phyloP scores from a whole-genome alignment of 2,113 vertebrate species.

The Tretioscincus oriximinensis region DNA sequence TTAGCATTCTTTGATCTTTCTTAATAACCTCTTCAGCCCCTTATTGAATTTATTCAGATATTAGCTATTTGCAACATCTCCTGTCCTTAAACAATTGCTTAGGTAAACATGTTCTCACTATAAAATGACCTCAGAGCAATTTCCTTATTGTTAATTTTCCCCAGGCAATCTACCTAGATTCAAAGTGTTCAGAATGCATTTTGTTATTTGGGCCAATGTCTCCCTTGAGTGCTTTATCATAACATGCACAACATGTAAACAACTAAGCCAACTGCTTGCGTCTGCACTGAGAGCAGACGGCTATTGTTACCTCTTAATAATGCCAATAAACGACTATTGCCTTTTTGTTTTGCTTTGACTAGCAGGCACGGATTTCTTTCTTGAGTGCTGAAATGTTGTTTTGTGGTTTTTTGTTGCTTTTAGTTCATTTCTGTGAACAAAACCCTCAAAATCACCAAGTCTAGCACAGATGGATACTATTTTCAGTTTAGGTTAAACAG shows the following conservation, averaged over 20 bases:
- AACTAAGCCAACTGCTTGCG: not conserved
- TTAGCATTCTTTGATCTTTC: not conserved
- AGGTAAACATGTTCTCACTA: constrained; percentile 23
- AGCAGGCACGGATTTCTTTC: too few relatives aligned
- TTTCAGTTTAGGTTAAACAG: too few relatives aligned
- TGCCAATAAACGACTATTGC: not conserved
- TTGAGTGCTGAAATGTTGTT: too few relatives aligned
- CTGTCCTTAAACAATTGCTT: constrained; percentile 15
- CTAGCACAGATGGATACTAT: too few relatives aligned
- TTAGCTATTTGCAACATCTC: not conserved
- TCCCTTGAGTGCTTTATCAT: constrained; percentile 16
- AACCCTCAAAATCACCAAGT: too few relatives aligned
- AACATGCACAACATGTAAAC: not conserved
- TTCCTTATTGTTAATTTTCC: constrained; percentile 17
- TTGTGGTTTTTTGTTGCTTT: too few relatives aligned
- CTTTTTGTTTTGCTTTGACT: not conserved
- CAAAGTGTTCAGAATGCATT: constrained; percentile 2
- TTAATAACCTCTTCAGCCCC: not conserved
- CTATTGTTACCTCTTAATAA: not conserved
- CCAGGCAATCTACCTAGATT: constrained; percentile 5
- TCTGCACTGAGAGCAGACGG: not conserved
- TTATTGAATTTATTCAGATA: constrained; percentile 12
- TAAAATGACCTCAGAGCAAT: constrained; percentile 21
- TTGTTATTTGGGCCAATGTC: constrained; percentile 16
- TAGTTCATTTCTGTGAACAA: too few relatives aligned